These are phyloP conservation scores for Sphyrna mokarran DNA, from an alignment of 2,113 vertebrate genomes.

Conservation along the genomic window DNA sequence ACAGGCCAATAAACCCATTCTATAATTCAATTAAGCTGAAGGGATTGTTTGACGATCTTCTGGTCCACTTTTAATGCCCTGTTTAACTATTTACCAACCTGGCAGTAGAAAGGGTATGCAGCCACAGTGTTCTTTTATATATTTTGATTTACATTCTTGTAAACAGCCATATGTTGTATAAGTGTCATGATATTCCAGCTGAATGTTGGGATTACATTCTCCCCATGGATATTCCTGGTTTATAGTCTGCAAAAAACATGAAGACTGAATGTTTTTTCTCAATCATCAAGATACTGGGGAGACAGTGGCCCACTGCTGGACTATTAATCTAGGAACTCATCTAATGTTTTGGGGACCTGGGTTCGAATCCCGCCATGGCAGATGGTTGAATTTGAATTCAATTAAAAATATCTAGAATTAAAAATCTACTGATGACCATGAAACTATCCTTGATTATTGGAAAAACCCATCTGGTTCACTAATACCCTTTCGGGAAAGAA, in stretches of 20 bases:
- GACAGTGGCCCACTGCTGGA: no score
- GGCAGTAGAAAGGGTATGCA: conserved; percentile 63
- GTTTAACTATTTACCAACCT: conserved; percentile 48
- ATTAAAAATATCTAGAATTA: no score
- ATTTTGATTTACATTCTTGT: conserved; percentile 58
- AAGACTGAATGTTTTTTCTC: conserved; percentile 23
- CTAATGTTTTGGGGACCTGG: no score
- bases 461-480: no score
- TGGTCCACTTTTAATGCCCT: not conserved
- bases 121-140: conserved; percentile 54
- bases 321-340: no score
- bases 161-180: conserved; percentile 62
- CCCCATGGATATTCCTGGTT: conserved; percentile 66
- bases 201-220: conserved; percentile 59
- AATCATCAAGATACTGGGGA: not conserved
- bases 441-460: no score
- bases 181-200: conserved; percentile 47
- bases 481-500: no score
- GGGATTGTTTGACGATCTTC: not conserved
- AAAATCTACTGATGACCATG: no score
- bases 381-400: no score
- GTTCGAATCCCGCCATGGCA: no score
- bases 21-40: not conserved
- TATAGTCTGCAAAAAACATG: conserved; percentile 53
- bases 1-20: not conserved